Conservation (phyloP, 2,797 vertebrate genomes). For the Pseudopleuronectes americanus region DNA sequence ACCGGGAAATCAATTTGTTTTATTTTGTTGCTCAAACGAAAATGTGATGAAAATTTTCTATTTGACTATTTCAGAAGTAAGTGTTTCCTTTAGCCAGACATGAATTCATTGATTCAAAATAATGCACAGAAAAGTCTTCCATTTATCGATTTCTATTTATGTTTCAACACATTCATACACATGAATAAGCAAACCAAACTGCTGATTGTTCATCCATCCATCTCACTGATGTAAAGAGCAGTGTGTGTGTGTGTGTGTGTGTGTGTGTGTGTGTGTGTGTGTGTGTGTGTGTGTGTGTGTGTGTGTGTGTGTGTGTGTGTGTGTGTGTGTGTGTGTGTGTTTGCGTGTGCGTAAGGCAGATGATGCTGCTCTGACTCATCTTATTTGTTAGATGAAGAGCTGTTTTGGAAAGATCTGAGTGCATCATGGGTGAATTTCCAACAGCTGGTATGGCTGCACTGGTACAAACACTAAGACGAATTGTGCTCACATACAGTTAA, state of each 20-base stretch:
- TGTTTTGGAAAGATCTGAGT: slow-evolving; percentile 40
- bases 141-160: slow-evolving; percentile 5
- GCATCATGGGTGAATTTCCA: slow-evolving; percentile 43
- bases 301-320: too few relatives aligned
- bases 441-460: slow-evolving; percentile 48
- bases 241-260: too few relatives aligned
- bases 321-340: too few relatives aligned
- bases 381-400: slow-evolving; percentile 48
- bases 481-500: slow-evolving; percentile 19
- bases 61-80: slow-evolving; percentile 8
- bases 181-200: slow-evolving; percentile 17
- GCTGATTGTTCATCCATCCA: slow-evolving; percentile 30
- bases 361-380: slow-evolving; percentile 61
- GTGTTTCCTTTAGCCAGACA: slow-evolving; percentile 6
- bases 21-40: not conserved
- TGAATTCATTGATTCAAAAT: slow-evolving; percentile 19
- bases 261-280: too few relatives aligned
- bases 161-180: not conserved
- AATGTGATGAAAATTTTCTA: not conserved
- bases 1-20: not conserved
- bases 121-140: slow-evolving; percentile 2
- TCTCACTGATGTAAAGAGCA: slow-evolving; percentile 17
- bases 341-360: not conserved
- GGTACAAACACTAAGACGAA: slow-evolving; percentile 9
- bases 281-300: too few relatives aligned